Base-by-base conservation (phyloP, 2,113 vertebrate species). In the Nothoprocta pentlandii region DNA sequence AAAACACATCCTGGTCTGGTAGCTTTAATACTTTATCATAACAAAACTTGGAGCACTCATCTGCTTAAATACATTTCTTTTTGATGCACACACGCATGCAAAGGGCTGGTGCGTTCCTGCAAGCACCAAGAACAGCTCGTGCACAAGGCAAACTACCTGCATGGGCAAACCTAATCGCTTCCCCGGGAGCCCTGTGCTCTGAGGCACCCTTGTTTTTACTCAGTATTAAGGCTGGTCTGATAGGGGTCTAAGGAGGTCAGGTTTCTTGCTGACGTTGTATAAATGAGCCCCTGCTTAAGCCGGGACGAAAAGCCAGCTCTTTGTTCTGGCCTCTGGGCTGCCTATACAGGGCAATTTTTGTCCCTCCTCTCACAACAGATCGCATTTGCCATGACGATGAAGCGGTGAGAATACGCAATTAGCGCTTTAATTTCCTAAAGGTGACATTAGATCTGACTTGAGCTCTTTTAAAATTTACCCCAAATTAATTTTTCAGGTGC, bases 81-180 rank as follows among this genome's bases (percentile, higher is more conserved):
- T 59, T 11, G 81, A 75, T 8, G 41, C 71, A 79, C 47, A 16
- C 0, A 0, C 58, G 54, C 9, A 9, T 6, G 17, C 21, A 75
- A n/a, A 3, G 21, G 13, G 54, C 56, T 8, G 63, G 39, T 16
- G 34, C 1, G 23, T 44, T 59, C 74, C 2, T 64, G 75, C 36
- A 89, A 80, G 41, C 2, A 34, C 34, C 34, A 56, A 15, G n/a
- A 80, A 51, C 59, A 30, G 42, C 34, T 78, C 71, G 16, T 1
- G 46, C 11, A n/a, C 23, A 44, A 20, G 1, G 2, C 16, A 16
- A 17, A 44, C 9, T 67, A 21, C 61, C 85, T 49, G 28, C 10
- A 4, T 2, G 20, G 17, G 42, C 30, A 26, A 10, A 47, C 25
- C 32, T 79, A 10, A 21, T 44, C 58, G 49, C 59, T 7, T 39